Conservation (phyloP, 2,113 vertebrate species). For the Indicator maculatus region DNA sequence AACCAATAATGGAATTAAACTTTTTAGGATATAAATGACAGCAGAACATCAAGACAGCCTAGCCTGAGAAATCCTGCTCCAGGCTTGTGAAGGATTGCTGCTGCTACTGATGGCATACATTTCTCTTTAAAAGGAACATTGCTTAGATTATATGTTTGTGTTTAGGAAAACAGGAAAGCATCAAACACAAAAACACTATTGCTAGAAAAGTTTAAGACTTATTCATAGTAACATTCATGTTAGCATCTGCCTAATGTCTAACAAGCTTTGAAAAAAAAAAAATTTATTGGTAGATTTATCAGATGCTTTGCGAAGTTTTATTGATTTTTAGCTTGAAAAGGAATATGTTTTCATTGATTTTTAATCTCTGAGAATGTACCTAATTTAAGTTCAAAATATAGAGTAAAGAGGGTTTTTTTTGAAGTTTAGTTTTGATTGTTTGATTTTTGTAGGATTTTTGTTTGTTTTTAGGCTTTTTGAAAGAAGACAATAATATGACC, state of each 20-base stretch:
- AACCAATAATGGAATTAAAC: neutral
- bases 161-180: neutral
- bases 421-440: neutral
- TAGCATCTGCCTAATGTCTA: neutral
- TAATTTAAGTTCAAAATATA: neutral
- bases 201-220: neutral
- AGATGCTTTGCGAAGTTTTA: neutral
- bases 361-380: neutral
- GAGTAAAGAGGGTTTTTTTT: accelerated
- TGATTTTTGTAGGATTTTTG: too few species aligned
- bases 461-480: neutral
- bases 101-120: neutral
- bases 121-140: neutral
- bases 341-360: neutral
- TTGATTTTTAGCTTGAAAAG: neutral
- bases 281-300: neutral
- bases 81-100: neutral
- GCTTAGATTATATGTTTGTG: neutral
- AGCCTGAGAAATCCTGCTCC: neutral
- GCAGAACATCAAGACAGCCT: neutral
- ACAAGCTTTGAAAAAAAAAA: neutral
- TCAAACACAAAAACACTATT: neutral
- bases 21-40: neutral
- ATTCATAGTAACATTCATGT: neutral
- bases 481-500: neutral